These are phyloP conservation scores for Leptodactylus fuscus DNA, from an alignment of 2,113 vertebrate genomes.

Conservation along the genomic window DNA sequence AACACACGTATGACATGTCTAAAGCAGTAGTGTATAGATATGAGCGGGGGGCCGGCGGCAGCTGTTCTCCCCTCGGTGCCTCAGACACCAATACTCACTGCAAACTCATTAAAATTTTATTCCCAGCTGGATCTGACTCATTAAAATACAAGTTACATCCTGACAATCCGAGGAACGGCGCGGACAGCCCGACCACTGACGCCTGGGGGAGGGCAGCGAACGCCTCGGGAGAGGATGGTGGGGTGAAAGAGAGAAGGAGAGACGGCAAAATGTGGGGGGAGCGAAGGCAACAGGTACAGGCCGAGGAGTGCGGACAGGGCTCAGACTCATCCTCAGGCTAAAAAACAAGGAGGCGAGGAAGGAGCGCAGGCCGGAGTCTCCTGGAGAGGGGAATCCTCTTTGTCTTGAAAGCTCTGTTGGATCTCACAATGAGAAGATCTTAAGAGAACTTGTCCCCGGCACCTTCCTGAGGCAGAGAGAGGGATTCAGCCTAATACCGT, in stretches of 20 bases:
- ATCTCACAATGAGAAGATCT: not conserved
- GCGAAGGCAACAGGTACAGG: not conserved
- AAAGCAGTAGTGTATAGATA: not conserved
- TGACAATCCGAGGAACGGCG: conserved; percentile 60
- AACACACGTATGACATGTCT: conserved; percentile 8
- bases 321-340: too few species aligned
- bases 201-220: conserved; percentile 9
- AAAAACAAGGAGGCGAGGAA: not conserved
- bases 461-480: conserved; percentile 9
- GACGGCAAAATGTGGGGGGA: not conserved
- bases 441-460: conserved; percentile 9
- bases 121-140: conserved; percentile 67
- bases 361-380: not conserved
- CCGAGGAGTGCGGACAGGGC: too few species aligned
- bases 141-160: conserved; percentile 66
- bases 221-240: not conserved
- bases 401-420: not conserved
- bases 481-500: not conserved
- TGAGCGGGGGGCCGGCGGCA: conserved; percentile 32
- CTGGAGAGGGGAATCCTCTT: not conserved
- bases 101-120: conserved; percentile 72
- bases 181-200: not conserved
- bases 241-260: conserved; percentile 13
- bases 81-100: conserved; percentile 51
- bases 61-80: conserved; percentile 44